These are phyloP conservation scores for Piprites chloris DNA, from an alignment of 2,113 vertebrate species.

Conservation along the genomic window DNA sequence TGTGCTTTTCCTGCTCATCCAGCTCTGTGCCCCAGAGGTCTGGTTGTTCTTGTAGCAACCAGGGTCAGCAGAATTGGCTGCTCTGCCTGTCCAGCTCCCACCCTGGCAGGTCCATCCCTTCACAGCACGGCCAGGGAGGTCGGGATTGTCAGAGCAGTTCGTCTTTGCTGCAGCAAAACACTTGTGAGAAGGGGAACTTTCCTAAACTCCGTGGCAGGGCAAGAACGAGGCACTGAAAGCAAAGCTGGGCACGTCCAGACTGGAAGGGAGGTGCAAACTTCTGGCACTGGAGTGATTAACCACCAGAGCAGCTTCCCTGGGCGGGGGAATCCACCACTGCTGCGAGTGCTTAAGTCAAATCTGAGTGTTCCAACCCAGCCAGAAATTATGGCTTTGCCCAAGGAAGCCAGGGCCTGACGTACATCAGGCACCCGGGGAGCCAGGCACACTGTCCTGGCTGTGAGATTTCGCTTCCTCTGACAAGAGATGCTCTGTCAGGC, in stretches of 20 bases:
- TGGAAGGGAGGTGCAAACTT: background rate
- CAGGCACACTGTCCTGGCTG: background rate
- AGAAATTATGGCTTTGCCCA: background rate
- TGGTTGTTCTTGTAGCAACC: background rate
- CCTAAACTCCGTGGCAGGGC: background rate
- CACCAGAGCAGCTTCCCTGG: background rate
- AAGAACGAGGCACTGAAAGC: background rate
- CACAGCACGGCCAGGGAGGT: background rate
- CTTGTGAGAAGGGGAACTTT: background rate
- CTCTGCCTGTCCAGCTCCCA: background rate
- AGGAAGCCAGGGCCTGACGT: fast-evolving
- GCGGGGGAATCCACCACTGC: background rate
- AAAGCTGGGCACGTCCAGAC: background rate
- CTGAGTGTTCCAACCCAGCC: background rate
- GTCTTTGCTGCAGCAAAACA: background rate
- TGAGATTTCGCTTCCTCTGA: background rate
- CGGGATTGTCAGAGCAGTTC: background rate
- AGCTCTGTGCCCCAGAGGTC: background rate
- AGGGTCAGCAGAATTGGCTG: background rate
- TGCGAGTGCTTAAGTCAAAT: background rate
- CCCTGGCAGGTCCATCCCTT: background rate
- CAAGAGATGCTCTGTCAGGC: background rate
- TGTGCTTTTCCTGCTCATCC: background rate
- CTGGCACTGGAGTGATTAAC: background rate
- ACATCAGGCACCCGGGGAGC: background rate